Conservation (phyloP, 2,888 invertebrate genomes). For the Lydus trimaculatus region DNA sequence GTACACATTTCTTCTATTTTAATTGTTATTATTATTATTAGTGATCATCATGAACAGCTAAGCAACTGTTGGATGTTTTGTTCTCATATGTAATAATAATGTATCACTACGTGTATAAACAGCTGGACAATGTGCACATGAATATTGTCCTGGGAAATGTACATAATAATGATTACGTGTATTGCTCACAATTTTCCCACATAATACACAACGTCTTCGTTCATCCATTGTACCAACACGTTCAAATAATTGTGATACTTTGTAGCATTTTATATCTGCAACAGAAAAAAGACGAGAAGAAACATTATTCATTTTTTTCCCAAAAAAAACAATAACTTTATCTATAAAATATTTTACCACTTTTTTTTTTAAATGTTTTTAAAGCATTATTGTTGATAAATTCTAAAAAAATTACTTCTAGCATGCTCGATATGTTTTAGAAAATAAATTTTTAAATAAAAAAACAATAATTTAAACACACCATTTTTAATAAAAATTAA, state of each 20-base stretch:
- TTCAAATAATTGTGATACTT: constrained; percentile 68
- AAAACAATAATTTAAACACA: constrained; percentile 65
- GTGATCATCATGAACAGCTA: constrained; percentile 45
- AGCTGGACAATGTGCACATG: constrained; percentile 66
- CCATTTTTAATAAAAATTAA: constrained; percentile 78
- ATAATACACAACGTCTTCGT: constrained; percentile 66
- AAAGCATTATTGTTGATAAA: constrained; percentile 12
- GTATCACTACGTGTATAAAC: constrained; percentile 69
- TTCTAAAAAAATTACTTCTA: constrained; percentile 17
- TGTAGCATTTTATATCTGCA: constrained; percentile 65
- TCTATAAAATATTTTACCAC: too few relatives aligned
- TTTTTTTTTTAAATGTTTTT: constrained; percentile 27
- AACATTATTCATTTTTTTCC: neutral
- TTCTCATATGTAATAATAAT: constrained; percentile 66
- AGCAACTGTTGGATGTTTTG: constrained; percentile 63
- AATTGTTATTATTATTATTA: neutral
- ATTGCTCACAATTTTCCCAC: constrained; percentile 69
- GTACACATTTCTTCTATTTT: neutral
- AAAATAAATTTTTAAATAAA: constrained; percentile 20
- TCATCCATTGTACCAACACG: constrained; percentile 67
- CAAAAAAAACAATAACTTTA: too few relatives aligned
- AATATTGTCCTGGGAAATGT: constrained; percentile 68
- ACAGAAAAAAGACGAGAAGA: constrained; percentile 48
- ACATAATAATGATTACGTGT: constrained; percentile 69
- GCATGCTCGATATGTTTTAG: constrained; percentile 37